Evolutionary conservation across 2,888 invertebrate genomes (phyloP), one percentile per base, ranked within the genome.

Genomic region (Stenurella melanura): DNA sequence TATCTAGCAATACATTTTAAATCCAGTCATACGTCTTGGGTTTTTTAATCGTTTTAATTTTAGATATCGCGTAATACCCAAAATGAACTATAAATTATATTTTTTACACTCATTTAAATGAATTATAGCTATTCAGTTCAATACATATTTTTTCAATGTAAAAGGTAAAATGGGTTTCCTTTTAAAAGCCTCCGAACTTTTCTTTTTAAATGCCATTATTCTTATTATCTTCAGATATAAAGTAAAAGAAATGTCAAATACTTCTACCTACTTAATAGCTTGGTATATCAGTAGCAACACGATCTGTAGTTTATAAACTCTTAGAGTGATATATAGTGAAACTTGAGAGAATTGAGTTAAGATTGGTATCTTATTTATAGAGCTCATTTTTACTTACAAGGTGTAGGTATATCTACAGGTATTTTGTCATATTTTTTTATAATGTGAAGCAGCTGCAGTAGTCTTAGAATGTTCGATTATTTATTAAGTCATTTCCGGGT

Each of bases 201-300:
- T 50, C 50, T n/a, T 50, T n/a, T n/a, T 50, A 50, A 50, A n/a
- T 6, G 50, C 50, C 50, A 50, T 50, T 50, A 50, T 50, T 50
- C 50, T 50, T 50, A 50, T 50, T 50, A 50, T 50, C 50, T 50
- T 50, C n/a, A 50, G n/a, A 12, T n/a, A 50, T 50, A 50, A 50
- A 50, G n/a, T n/a, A 50, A 50, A 50, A 50, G 50, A 50, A 6
- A n/a, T n/a, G 50, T 50, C 50, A 50, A 50, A 50, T 50, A 50
- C 50, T 50, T 50, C 50, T n/a, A 50, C 50, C 50, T 50, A n/a
- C n/a, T 50, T 50, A 50, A 50, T 50, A n/a, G 50, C 50, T 50
- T 15, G 50, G 50, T n/a, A 50, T 50, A 50, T 50, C 50, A 17
- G 50, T 50, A 50, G n/a, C 50, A 50, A 50, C 50, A 50, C 50